Evolutionary conservation across 2,888 invertebrate species (phyloP), one percentile per base, ranked within the genome.

Genomic region (Apeira syringaria): DNA sequence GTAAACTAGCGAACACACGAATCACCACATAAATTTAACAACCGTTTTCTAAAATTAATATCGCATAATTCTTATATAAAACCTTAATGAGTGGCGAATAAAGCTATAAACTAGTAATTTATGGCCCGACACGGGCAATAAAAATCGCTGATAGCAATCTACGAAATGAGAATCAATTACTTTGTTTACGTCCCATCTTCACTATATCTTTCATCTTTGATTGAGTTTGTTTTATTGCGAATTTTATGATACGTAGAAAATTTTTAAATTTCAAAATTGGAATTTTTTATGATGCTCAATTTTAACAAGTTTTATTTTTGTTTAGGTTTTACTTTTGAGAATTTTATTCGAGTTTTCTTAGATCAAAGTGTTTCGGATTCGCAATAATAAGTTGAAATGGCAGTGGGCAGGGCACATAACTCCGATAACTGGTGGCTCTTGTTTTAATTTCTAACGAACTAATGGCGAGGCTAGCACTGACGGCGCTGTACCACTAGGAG

Each of bases 31-130:
- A 83, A 81, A 83, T 74, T 73, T 68, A 62, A 74, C 63, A 65
- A 66, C 68, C 74, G 74, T 81, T 83, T 81, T 84, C 80, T 80
- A 80, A 83, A 77, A 84, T 85, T 84, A 84, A 83, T 86, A 83
- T 74, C 74, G 79, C 78, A 80, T 86, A 82, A 81, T 78, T 74
- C 70, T 72, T 72, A 75, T 76, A 80, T 83, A 80, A 83, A 84
- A 77, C 77, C 72, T 78, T 84, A 85, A 86, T 85, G 83, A 83
- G 80, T 75, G 75, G 76, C 70, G 80, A 83, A 86, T 86, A 86
- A 77, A 85, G 83, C 76, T 62, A 84, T 86, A 85, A 83, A 84
- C 61, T 43, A 47, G 50, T 68, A 68, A 84, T 83, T 84, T 86
- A 85, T 65, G 65, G 62, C 50, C 61, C 46, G 57, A 44, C 41